A percentile compares a stretch with the other conserved stretches of the same genome.
Conservation (phyloP, 2,888 invertebrate species). For the Anthoptus insignis region DNA sequence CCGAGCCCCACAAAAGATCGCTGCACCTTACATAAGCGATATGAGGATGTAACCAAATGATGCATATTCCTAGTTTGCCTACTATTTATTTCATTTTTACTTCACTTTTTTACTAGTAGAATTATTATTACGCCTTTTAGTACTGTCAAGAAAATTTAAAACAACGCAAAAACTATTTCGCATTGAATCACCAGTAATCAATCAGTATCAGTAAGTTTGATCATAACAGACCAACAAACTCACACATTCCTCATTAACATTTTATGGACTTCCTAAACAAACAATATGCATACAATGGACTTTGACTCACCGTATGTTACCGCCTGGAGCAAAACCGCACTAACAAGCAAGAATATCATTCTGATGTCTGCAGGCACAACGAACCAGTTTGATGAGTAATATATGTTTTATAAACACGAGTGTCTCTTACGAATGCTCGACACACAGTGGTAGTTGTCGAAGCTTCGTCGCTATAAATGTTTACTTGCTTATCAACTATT, state of each 20-base stretch:
- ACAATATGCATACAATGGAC: constrained; percentile 22
- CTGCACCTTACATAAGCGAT: too few relatives aligned
- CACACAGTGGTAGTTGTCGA: constrained; percentile 43
- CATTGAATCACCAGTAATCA: too few relatives aligned
- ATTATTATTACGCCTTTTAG: too few relatives aligned
- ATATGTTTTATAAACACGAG: constrained; percentile 39
- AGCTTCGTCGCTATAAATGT: constrained; percentile 46
- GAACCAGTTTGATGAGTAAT: constrained; percentile 51
- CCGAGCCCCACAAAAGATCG: too few relatives aligned
- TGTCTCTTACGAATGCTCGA: constrained; percentile 36
- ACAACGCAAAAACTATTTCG: too few relatives aligned
- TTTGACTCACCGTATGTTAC: constrained; percentile 60
- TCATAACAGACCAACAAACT: too few relatives aligned
- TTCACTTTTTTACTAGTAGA: too few relatives aligned
- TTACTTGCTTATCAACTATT: constrained; percentile 47
- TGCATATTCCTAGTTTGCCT: too few relatives aligned
- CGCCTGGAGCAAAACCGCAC: constrained; percentile 60
- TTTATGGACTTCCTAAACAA: constrained; percentile 3
- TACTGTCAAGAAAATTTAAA: too few relatives aligned
- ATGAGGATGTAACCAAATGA: too few relatives aligned
- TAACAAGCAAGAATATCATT: constrained; percentile 63
- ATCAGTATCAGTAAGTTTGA: too few relatives aligned
- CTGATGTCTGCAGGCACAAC: constrained; percentile 46
- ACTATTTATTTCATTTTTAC: too few relatives aligned
- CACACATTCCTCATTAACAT: neutral